Percentiles rank a stretch among this genome's conserved stretches.
Evolutionary conservation across 2,113 vertebrate genomes (phyloP).

Genomic region (Pseudopipra pipra): DNA sequence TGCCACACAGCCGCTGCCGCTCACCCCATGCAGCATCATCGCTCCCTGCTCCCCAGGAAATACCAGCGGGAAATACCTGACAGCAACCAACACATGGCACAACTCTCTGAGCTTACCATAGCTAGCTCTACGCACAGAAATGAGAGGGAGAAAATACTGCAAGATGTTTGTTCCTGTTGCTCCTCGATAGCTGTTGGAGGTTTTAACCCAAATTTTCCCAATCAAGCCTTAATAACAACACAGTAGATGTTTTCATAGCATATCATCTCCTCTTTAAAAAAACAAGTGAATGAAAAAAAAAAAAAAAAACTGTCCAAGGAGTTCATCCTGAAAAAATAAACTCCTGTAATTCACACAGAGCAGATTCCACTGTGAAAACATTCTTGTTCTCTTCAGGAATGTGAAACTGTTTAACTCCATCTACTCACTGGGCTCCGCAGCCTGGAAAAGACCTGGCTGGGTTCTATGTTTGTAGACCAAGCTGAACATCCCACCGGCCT

Average conservation of each 20-base stretch:
- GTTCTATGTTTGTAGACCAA: not conserved
- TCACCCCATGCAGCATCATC: fast-evolving
- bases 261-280: conserved; percentile 36
- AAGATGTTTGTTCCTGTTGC: not conserved
- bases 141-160: not conserved
- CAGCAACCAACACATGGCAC: not conserved
- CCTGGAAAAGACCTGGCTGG: not conserved
- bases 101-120: not conserved
- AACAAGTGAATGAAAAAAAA: conserved; percentile 1
- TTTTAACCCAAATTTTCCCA: not conserved
- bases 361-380: conserved; percentile 51
- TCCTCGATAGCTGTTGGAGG: not conserved
- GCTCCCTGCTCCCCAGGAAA: not conserved
- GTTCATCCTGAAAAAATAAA: conserved; percentile 56
- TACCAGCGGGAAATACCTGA: not conserved
- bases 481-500: not conserved
- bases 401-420: conserved; percentile 28
- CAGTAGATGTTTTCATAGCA: conserved; percentile 6
- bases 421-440: not conserved
- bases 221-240: not conserved
- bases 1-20: not conserved
- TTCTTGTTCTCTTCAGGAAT: conserved; percentile 55
- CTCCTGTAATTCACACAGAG: conserved; percentile 33
- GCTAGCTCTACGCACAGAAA: not conserved
- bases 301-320: not conserved